Evolutionary conservation across 2,113 vertebrate species (phyloP), one percentile per base, ranked within the genome.

Genomic region (Arvicanthis niloticus): DNA sequence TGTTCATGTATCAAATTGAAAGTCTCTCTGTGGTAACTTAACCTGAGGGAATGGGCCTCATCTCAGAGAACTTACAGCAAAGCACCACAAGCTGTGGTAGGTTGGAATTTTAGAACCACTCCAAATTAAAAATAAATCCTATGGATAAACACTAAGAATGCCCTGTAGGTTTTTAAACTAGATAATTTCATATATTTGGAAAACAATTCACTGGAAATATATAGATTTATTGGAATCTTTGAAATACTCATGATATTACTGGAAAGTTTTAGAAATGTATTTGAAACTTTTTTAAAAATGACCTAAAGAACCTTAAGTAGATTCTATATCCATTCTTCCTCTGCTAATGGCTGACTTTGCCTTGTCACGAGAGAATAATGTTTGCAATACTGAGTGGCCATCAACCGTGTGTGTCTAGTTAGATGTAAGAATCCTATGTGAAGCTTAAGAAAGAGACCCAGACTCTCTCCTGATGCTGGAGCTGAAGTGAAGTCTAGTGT

Each of bases 211-310:
- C 85, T 88, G 80, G 42, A 96, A 81, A 81, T 91, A 88, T n/a
- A 72, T 91, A n/a, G 87, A 91, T 80, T 92, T 89, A 95, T 91
- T 78, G 75, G 89, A 96, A 96, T 96, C 92, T 76, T 84, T 93
- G 45, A 58, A 78, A 56, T 89, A 88, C 37, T 70, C 12, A 76
- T 7, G 42, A 22, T 75, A 53, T 94, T 93, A 75, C 34, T 88
- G 56, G 88, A 40, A 94, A 95, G 95, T 94, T 91, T 76, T 24
- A 86, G 90, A 86, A 95, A 77, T 72, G 24, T 37, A 80, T 85
- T 42, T 93, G 73, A 24, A 93, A 89, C n/a, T 65, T 81, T 13
- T 21, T 24, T 8, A 51, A 80, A 94, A 91, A 65, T 72, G 78
- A 60, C 51, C 95, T 91, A 58, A 87, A 84, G 51, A n/a, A 53